Percentiles rank a stretch among this genome's conserved stretches.
These are phyloP conservation scores for Sebastes diaconus DNA, from an alignment of 2,797 vertebrate genomes.

Conservation along the genomic window DNA sequence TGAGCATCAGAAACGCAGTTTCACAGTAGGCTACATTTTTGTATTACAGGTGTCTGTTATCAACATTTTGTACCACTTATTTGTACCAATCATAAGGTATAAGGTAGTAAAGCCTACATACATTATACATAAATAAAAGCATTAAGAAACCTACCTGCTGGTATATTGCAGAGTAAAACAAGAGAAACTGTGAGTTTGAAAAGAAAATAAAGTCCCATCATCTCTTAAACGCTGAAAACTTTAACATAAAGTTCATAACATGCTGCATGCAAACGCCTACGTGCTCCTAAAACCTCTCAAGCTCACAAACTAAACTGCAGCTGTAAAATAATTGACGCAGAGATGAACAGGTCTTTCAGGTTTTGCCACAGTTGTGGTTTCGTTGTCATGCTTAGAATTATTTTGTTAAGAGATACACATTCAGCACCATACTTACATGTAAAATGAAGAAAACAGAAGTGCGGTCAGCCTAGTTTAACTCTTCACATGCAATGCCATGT, in stretches of 20 bases:
- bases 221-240: neutral
- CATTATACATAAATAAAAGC: neutral
- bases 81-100: too few species aligned
- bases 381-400: neutral
- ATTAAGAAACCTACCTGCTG: neutral
- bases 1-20: neutral
- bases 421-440: neutral
- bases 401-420: neutral
- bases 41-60: neutral
- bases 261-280: neutral
- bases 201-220: slow-evolving; percentile 2
- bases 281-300: neutral
- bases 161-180: neutral
- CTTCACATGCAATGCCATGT: neutral
- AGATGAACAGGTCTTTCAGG: neutral
- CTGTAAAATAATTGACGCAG: neutral
- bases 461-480: neutral
- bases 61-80: neutral
- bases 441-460: neutral
- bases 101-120: neutral
- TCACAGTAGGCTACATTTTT: neutral
- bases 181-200: neutral
- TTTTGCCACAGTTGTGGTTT: neutral
- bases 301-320: neutral
- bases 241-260: neutral